Conservation (phyloP, 2,888 invertebrate species). For the Nephrotoma appendiculata region DNA sequence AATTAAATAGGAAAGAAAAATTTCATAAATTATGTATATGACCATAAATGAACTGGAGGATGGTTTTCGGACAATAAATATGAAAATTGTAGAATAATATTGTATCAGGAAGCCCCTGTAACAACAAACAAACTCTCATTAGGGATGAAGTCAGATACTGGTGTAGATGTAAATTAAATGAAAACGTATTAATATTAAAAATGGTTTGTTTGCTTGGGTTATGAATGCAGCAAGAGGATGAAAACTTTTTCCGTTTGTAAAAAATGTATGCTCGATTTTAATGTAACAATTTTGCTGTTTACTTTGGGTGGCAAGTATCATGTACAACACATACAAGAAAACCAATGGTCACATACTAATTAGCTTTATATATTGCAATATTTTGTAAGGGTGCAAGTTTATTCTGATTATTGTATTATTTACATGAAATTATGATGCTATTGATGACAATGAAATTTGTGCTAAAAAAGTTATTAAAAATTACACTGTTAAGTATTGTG, state of each 20-base stretch:
- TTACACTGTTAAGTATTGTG: too few relatives aligned
- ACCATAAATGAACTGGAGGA: background rate
- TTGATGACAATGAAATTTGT: too few relatives aligned
- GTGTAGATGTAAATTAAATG: background rate
- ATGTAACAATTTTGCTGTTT: background rate
- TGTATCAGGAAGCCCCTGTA: background rate
- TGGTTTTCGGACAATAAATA: background rate
- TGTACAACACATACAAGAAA: too few relatives aligned
- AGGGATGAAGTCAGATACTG: background rate
- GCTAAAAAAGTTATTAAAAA: too few relatives aligned
- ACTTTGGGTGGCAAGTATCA: too few relatives aligned
- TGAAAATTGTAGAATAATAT: background rate
- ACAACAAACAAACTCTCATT: background rate
- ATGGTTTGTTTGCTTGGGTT: background rate
- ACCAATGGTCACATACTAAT: too few relatives aligned
- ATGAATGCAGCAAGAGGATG: background rate
- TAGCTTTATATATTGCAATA: too few relatives aligned
- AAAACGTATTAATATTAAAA: background rate
- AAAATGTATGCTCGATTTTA: background rate
- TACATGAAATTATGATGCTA: too few relatives aligned
- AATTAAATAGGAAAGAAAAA: background rate
- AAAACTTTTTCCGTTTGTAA: background rate
- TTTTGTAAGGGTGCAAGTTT: too few relatives aligned
- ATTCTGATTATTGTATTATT: too few relatives aligned
- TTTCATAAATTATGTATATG: background rate